Evolutionary conservation across 2,113 vertebrate genomes (phyloP).

Genomic region (Myrmophylax atrothorax): DNA sequence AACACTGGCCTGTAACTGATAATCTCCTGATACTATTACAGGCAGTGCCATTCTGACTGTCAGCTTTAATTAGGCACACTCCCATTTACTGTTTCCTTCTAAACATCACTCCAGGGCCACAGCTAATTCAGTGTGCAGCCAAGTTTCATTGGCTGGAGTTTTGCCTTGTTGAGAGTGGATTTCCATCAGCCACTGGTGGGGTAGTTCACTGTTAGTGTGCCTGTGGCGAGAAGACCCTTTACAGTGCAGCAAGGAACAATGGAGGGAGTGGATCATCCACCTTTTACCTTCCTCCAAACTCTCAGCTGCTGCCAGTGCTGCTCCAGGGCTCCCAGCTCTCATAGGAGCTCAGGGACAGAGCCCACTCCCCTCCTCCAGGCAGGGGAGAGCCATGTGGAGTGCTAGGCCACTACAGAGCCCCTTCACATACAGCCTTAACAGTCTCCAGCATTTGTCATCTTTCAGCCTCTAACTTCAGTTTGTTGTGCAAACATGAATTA

Average conservation of each 20-base stretch:
- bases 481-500: not conserved
- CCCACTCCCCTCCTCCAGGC: not conserved
- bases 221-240: not conserved
- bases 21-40: constrained; percentile 57
- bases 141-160: not conserved
- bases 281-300: not conserved
- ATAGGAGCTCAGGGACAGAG: not conserved
- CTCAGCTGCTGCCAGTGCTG: not conserved
- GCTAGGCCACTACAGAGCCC: not conserved
- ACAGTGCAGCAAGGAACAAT: fast-evolving
- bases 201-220: not conserved
- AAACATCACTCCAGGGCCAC: not conserved
- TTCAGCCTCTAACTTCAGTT: not conserved
- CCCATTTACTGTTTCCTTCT: constrained; percentile 31
- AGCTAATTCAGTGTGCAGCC: not conserved
- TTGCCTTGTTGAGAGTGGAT: not conserved
- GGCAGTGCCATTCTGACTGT: constrained; percentile 44
- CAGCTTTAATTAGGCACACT: constrained; percentile 57
- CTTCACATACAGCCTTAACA: not conserved
- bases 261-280: not conserved
- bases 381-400: not conserved
- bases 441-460: not conserved
- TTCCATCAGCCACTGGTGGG: not conserved
- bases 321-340: not conserved
- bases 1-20: not conserved